Evolutionary conservation across 2,113 vertebrate genomes (phyloP).

Genomic region (Rhinolophus ferrumequinum): DNA sequence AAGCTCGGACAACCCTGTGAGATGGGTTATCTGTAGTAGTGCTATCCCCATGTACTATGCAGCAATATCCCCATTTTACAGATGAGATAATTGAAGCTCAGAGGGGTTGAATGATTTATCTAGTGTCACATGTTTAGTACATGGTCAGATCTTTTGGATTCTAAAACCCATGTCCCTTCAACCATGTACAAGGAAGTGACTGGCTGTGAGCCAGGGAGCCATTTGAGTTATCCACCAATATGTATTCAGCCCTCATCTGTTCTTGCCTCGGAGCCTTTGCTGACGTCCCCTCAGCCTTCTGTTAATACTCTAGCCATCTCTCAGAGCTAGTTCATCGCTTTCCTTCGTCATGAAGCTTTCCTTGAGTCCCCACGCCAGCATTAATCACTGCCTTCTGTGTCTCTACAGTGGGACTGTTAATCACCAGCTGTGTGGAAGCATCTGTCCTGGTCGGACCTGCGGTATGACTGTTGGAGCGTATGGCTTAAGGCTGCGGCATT

Average conservation of each 20-base stretch:
- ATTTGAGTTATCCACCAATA: neutral
- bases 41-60: too few species aligned
- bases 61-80: neutral
- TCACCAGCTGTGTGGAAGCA: neutral
- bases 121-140: neutral
- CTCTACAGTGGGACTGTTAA: neutral
- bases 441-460: neutral
- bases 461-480: neutral
- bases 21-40: neutral
- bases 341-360: neutral
- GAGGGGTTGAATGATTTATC: neutral
- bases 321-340: neutral
- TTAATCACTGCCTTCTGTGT: neutral
- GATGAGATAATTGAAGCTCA: neutral
- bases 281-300: neutral
- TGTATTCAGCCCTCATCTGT: neutral
- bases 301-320: neutral
- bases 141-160: neutral
- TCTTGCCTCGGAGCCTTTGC: neutral
- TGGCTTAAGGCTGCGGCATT: accelerated
- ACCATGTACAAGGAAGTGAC: neutral
- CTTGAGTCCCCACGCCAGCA: neutral
- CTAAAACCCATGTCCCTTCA: neutral
- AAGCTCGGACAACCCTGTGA: neutral
- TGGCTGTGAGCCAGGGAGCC: neutral